phyloP scores from a whole-genome alignment of 2,797 vertebrate species.

The Mus caroli region DNA sequence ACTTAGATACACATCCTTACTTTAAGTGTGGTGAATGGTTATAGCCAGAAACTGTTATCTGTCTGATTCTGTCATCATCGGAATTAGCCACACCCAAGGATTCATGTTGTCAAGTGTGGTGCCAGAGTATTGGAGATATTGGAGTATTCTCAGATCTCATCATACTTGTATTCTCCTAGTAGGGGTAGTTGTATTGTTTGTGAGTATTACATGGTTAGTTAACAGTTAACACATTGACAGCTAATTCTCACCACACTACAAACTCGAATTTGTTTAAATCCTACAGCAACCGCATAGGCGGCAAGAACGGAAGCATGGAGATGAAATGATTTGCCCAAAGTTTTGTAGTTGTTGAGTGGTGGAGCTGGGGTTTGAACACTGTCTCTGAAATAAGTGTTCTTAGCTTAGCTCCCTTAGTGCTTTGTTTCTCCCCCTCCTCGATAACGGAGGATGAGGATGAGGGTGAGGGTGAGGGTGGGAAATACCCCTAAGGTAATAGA shows the following conservation, averaged over 20 bases:
- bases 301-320: background rate
- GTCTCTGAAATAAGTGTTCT: constrained; percentile 12
- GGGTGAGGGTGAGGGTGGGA: no score
- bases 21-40: constrained; percentile 3
- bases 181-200: constrained; percentile 15
- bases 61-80: constrained; percentile 40
- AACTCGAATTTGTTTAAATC: constrained; percentile 12
- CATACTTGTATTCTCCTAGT: background rate
- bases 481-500: background rate
- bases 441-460: background rate
- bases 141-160: constrained; percentile 23
- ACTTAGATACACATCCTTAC: background rate
- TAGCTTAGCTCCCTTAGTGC: background rate
- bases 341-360: background rate
- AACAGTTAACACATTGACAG: background rate
- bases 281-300: constrained; percentile 27
- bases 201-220: background rate
- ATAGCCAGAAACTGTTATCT: constrained; percentile 9
- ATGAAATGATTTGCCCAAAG: constrained; percentile 15
- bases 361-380: constrained; percentile 4
- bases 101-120: background rate
- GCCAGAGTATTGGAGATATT: background rate
- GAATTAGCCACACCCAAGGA: background rate
- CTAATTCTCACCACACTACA: background rate
- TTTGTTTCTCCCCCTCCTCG: background rate